Evolutionary conservation across 1,140 invertebrate species (phyloP), one percentile per base, ranked within the genome.

Genomic region (Drosophila miranda): DNA sequence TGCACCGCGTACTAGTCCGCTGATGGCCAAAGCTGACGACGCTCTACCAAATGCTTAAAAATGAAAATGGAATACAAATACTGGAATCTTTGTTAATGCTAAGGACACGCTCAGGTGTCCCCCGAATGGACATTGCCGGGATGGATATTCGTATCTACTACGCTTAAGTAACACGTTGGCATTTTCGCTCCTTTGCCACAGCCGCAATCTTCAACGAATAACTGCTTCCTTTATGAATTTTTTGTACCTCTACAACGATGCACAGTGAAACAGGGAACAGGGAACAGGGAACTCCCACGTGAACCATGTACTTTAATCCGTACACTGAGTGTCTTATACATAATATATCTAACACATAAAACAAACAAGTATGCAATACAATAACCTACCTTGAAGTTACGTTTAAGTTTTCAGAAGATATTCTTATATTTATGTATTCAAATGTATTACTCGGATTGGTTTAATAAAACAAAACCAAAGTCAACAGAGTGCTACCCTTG

Each of bases 1-100:
- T 84, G 57, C 73, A 61, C 77, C 81, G 81, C 77, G 51, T 74
- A 80, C 80, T 86, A 84, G 80, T 86, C 80, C 67, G 50, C 57
- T 52, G 46, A 67, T 77, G 74, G 74, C 74, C 74, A 77, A 77
- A 77, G 70, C 59, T 63, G 34, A 38, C 34, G 34, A 50, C 38
- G 43, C 30, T 23, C 23, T 50, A 74, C 9, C 46, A 43, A 69
- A 50, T 46, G 54, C 44, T 62, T 70, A 4, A 45, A 51, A 23
- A 64, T 78, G 50, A 21, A 66, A 60, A 60, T 28, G 30, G 23
- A 61, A 59, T 49, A 44, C 48, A 54, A 45, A 23, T 42, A 50
- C 38, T 45, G 26, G 52, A 51, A 48, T 34, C 38, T 23, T 60
- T 21, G 51, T 59, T 38, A 26, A 30, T 26, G 44, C 54, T 51